Evolutionary conservation across 35 echinoderm and acorn worm species (phyloP).

Genomic region (Apostichopus californicus): DNA sequence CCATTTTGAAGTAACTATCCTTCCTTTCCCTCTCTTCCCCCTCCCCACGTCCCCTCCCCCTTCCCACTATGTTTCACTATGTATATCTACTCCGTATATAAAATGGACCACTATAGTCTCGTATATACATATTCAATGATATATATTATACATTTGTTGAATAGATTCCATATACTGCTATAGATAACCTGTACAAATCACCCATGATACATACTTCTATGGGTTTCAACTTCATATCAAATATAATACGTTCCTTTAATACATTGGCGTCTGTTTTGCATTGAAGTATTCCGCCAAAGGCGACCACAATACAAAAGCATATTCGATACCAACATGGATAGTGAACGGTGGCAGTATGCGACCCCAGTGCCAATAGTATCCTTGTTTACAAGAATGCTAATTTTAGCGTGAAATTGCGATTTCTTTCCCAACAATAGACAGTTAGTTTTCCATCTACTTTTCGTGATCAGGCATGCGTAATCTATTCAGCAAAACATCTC

Average conservation of each 20-base stretch:
- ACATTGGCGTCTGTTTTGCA: conserved; percentile 25
- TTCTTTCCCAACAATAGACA: conserved; percentile 25
- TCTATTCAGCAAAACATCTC: conserved; percentile 9
- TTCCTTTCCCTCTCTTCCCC: too few relatives aligned
- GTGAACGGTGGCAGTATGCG: conserved; percentile 9
- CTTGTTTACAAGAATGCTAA: conserved; percentile 48
- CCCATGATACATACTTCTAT: too few relatives aligned
- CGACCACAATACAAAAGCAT: conserved; percentile 22
- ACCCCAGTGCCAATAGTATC: conserved; percentile 33
- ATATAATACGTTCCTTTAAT: conserved; percentile 12
- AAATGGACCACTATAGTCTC: too few relatives aligned
- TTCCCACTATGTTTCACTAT: too few relatives aligned
- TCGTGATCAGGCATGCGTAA: conserved; percentile 22
- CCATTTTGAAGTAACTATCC: too few relatives aligned
- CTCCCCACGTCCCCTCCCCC: too few relatives aligned
- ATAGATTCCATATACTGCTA: too few relatives aligned
- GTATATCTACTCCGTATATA: too few relatives aligned
- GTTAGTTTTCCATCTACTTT: conserved; percentile 10
- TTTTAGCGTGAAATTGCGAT: conserved; percentile 49
- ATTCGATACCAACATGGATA: conserved; percentile 33
- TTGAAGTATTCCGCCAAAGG: conserved; percentile 51
- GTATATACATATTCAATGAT: too few relatives aligned
- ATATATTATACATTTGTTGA: too few relatives aligned
- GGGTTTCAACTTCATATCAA: not conserved
- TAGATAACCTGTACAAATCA: too few relatives aligned